These are phyloP conservation scores for Empidonax traillii DNA, from an alignment of 2,113 vertebrate genomes.

Conservation along the genomic window DNA sequence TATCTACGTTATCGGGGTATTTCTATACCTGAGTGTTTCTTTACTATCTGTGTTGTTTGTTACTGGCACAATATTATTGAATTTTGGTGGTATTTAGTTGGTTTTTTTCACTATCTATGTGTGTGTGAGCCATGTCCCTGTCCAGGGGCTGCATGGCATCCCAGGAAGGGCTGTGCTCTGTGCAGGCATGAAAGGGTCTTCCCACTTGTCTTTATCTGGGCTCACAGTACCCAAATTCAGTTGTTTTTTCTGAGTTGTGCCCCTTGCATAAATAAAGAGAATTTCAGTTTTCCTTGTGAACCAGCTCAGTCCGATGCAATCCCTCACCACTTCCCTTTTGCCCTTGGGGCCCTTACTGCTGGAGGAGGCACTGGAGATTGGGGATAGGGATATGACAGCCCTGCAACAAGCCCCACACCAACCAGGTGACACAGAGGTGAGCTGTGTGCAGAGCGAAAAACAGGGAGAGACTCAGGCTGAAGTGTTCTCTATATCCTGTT, in stretches of 20 bases:
- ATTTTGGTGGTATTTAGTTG: neutral
- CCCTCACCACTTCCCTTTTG: neutral
- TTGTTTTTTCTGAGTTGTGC: neutral
- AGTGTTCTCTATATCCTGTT: neutral
- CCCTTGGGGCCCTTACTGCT: neutral
- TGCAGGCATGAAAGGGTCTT: neutral
- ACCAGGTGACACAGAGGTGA: neutral
- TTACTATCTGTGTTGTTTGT: neutral
- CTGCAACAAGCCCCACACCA: accelerated
- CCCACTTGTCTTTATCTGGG: neutral
- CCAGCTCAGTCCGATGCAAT: accelerated
- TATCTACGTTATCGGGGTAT: neutral
- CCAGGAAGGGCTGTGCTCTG: neutral
- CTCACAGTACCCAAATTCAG: neutral
- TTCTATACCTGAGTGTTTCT: neutral
- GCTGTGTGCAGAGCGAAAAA: accelerated
- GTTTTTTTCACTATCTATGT: neutral
- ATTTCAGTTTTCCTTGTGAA: neutral
- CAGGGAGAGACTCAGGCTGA: neutral
- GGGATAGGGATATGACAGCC: neutral
- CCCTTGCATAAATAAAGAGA: neutral
- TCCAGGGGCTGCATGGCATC: accelerated
- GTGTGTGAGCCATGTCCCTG: neutral
- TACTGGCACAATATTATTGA: neutral
- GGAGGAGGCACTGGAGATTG: neutral